These are phyloP conservation scores for Leptodactylus fallax DNA, from an alignment of 2,797 vertebrate genomes.

Conservation along the genomic window DNA sequence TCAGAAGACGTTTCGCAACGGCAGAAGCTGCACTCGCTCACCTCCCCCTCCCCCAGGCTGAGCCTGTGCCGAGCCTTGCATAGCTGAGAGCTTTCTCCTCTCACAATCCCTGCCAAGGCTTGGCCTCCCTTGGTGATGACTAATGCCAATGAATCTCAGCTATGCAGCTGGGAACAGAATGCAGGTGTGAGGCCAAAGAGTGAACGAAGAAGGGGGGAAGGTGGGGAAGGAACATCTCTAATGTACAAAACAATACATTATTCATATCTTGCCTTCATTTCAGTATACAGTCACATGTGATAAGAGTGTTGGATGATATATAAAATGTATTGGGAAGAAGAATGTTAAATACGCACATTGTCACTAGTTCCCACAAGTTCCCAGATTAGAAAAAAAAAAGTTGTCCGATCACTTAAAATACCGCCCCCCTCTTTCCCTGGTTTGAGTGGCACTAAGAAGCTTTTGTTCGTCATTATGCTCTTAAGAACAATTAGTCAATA, in stretches of 20 bases:
- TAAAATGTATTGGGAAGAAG: too few species aligned
- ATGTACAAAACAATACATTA: constrained; percentile 18
- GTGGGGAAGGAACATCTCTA: constrained; percentile 38
- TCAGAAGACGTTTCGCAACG: constrained; percentile 47
- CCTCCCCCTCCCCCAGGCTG: constrained; percentile 58
- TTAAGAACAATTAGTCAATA: constrained; percentile 15
- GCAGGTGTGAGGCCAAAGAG: constrained; percentile 55
- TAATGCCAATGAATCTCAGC: constrained; percentile 63
- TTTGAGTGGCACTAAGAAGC: constrained; percentile 22
- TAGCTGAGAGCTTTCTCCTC: constrained; percentile 64
- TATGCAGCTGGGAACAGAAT: constrained; percentile 62
- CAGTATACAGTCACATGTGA: neutral
- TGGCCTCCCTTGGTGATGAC: constrained; percentile 60
- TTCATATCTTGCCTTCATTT: neutral
- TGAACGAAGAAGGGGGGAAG: neutral
- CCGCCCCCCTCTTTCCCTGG: neutral
- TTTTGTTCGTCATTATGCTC: constrained; percentile 5
- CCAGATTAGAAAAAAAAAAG: neutral
- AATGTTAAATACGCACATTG: neutral
- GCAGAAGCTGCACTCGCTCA: constrained; percentile 55
- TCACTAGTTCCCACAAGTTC: neutral
- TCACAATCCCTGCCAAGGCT: constrained; percentile 62
- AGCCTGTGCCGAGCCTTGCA: constrained; percentile 60
- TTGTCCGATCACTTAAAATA: neutral
- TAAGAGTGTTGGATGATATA: neutral